phyloP scores from a whole-genome alignment of 2,888 invertebrate species.

The Drosophila kuntzei region DNA sequence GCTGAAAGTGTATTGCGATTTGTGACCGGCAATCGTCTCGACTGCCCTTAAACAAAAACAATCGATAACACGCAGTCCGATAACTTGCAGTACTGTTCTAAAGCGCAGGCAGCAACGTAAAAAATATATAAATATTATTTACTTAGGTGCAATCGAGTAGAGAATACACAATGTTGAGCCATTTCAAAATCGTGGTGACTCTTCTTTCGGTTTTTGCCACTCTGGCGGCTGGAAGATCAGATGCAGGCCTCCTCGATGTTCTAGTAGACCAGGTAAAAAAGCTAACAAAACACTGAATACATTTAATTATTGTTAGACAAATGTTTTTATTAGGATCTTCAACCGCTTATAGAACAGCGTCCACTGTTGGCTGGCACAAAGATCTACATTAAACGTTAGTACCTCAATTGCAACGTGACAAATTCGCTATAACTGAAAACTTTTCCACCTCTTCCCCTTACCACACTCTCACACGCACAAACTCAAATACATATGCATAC shows the following conservation, averaged over 20 bases:
- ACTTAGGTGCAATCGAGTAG: constrained; percentile 39
- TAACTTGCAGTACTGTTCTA: constrained; percentile 52
- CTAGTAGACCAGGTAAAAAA: constrained; percentile 56
- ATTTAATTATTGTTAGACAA: background rate
- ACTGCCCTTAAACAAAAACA: constrained; percentile 26
- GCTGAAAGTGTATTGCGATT: background rate
- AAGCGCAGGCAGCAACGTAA: constrained; percentile 49
- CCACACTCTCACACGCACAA: background rate
- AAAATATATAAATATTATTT: constrained; percentile 59
- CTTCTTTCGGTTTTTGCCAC: constrained; percentile 37
- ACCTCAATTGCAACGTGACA: constrained; percentile 38
- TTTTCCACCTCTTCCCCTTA: constrained; percentile 3
- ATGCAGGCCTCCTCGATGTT: constrained; percentile 61
- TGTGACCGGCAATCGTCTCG: constrained; percentile 32
- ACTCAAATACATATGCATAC: background rate
- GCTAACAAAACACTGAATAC: constrained; percentile 16
- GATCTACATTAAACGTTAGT: constrained; percentile 89
- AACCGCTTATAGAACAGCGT: constrained; percentile 85
- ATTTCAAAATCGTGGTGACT: constrained; percentile 49
- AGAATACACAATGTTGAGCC: constrained; percentile 41
- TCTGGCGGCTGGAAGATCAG: constrained; percentile 53
- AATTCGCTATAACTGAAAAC: constrained; percentile 45
- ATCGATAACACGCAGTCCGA: constrained; percentile 47
- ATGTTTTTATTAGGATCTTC: constrained; percentile 58
- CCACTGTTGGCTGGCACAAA: constrained; percentile 90